These are phyloP conservation scores for Craseonycteris thonglongyai DNA, from an alignment of 2,113 vertebrate species.

Conservation along the genomic window DNA sequence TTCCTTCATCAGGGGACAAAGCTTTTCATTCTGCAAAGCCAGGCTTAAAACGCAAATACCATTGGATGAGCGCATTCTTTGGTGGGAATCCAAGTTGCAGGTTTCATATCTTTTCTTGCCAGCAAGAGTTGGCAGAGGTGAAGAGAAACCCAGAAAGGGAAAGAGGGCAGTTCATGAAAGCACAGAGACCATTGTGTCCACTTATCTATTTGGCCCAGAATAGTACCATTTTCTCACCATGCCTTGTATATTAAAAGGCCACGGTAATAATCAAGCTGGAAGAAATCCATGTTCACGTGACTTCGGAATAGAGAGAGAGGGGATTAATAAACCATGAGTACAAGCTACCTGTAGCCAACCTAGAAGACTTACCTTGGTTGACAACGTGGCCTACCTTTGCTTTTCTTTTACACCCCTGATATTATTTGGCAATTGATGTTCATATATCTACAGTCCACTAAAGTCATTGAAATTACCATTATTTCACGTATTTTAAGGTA, in stretches of 20 bases:
- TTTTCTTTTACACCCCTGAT: neutral
- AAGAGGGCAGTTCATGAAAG: neutral
- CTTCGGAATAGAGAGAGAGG: neutral
- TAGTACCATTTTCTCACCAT: neutral
- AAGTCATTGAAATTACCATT: neutral
- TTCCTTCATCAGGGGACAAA: neutral
- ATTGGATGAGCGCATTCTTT: neutral
- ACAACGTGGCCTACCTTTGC: neutral
- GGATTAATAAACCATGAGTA: neutral
- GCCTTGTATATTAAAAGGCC: neutral
- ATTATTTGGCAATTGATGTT: neutral
- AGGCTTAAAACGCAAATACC: neutral
- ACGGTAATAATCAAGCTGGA: neutral
- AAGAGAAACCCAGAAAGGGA: neutral
- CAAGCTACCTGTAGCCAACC: neutral
- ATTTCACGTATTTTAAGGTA: neutral
- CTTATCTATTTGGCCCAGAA: neutral
- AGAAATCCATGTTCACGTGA: neutral
- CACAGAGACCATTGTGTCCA: neutral
- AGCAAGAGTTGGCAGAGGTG: neutral
- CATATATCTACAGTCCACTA: neutral
- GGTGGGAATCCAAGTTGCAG: neutral
- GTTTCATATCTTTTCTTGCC: neutral
- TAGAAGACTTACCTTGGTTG: neutral
- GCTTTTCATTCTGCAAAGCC: neutral